A percentile compares a stretch with the other conserved stretches of the same genome.
phyloP scores from a whole-genome alignment of 2,888 invertebrate genomes.

The Pyralis farinalis region DNA sequence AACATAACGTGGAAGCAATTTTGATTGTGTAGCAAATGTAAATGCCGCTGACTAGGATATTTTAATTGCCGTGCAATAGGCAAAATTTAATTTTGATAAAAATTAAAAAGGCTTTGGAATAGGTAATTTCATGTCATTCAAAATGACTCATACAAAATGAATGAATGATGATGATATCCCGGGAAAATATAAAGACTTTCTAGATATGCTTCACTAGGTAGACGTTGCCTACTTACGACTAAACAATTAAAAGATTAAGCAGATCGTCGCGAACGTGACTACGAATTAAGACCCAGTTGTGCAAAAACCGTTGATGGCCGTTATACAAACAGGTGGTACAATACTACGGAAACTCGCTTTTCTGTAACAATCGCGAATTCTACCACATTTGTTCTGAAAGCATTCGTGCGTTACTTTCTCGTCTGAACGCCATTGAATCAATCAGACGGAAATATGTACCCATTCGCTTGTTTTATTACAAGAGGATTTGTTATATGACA shows the following conservation, averaged over 20 bases:
- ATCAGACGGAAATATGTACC: slow-evolving; percentile 48
- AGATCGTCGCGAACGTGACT: slow-evolving; percentile 30
- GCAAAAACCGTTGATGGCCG: slow-evolving; percentile 64
- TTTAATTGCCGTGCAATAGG: too few relatives aligned
- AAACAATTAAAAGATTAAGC: slow-evolving; percentile 24
- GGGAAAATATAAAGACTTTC: too few relatives aligned
- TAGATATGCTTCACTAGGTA: not conserved
- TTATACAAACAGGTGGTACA: slow-evolving; percentile 47
- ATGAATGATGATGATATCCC: too few relatives aligned
- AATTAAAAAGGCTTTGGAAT: too few relatives aligned
- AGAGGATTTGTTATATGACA: slow-evolving; percentile 16
- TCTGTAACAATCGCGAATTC: slow-evolving; percentile 57
- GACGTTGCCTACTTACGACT: slow-evolving; percentile 1
- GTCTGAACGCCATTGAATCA: slow-evolving; percentile 40
- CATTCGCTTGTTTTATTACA: slow-evolving; percentile 26
- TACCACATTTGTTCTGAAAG: slow-evolving; percentile 51
- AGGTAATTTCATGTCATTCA: too few relatives aligned
- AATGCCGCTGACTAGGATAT: too few relatives aligned
- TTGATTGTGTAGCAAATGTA: too few relatives aligned
- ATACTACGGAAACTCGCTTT: slow-evolving; percentile 43
- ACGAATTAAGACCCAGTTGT: slow-evolving; percentile 56
- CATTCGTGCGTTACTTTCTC: slow-evolving; percentile 59
- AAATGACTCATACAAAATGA: too few relatives aligned
- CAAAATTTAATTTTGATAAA: too few relatives aligned
- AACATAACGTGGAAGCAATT: too few relatives aligned